These are phyloP conservation scores for Linepithema humile DNA, from an alignment of 1,140 invertebrate genomes.

Conservation along the genomic window DNA sequence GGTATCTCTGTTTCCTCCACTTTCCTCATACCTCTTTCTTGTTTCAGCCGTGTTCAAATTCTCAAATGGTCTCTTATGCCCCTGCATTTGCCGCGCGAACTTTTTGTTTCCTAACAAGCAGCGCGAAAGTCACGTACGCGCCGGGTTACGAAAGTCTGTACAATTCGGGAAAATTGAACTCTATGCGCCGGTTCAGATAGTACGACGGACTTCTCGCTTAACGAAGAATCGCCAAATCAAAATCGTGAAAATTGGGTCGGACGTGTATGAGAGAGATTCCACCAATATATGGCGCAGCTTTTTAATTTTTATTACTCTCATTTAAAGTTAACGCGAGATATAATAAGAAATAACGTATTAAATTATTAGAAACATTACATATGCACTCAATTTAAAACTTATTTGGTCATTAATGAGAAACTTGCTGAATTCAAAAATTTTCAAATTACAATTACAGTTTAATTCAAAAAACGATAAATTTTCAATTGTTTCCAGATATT, in stretches of 20 bases:
- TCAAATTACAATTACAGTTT: background rate
- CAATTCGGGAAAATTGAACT: slow-evolving; percentile 75
- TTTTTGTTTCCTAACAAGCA: slow-evolving; percentile 73
- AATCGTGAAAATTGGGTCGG: slow-evolving; percentile 26
- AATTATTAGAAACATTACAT: no score
- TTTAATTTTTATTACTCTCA: background rate
- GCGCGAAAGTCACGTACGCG: slow-evolving; percentile 75
- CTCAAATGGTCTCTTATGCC: slow-evolving; percentile 45
- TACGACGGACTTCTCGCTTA: slow-evolving; percentile 37
- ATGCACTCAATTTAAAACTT: background rate
- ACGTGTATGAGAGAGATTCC: slow-evolving; percentile 34
- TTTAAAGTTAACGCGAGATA: background rate
- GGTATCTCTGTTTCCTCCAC: slow-evolving; percentile 31
- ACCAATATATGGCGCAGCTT: no score
- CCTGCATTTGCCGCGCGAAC: slow-evolving; percentile 53
- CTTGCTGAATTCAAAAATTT: background rate
- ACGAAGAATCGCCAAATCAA: slow-evolving; percentile 39
- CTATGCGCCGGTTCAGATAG: slow-evolving; percentile 52
- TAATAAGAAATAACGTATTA: background rate
- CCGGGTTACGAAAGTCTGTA: slow-evolving; percentile 69
- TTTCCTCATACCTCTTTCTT: slow-evolving; percentile 14
- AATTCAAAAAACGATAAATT: no score
- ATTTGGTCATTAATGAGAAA: background rate
- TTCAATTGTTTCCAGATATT: no score
- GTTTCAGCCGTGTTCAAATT: slow-evolving; percentile 45